phyloP scores from a whole-genome alignment of 2,113 vertebrate species.

The Silurus glanis region DNA sequence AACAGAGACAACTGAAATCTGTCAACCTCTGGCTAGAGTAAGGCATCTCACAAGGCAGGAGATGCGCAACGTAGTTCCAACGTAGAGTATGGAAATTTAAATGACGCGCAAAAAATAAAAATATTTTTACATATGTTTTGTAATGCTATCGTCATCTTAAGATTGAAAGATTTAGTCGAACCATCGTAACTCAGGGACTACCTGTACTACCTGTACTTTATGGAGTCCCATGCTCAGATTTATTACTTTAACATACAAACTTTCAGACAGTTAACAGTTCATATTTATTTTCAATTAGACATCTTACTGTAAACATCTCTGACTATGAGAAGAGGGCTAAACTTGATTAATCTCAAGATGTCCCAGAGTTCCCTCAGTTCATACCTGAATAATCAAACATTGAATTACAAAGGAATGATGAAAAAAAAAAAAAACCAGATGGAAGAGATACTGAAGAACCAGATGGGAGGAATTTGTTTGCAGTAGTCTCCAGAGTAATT shows the following conservation, averaged over 20 bases:
- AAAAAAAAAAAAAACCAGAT: not conserved
- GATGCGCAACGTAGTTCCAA: too few species aligned
- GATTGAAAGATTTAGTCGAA: too few species aligned
- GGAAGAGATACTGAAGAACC: not conserved
- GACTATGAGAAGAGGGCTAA: not conserved
- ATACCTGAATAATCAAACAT: not conserved
- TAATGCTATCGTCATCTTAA: too few species aligned
- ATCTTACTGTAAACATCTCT: not conserved
- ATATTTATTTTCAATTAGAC: not conserved
- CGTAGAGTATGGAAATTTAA: too few species aligned
- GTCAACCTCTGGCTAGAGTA: too few species aligned
- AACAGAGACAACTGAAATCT: too few species aligned
- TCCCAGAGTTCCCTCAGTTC: not conserved
- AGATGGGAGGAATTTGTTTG: not conserved
- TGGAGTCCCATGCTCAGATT: not conserved
- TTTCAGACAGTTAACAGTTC: not conserved
- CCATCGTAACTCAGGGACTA: too few species aligned
- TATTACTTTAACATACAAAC: not conserved
- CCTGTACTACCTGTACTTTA: too few species aligned
- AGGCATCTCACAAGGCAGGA: too few species aligned
- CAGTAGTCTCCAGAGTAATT: not conserved
- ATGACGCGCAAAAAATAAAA: too few species aligned
- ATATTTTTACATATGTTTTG: too few species aligned
- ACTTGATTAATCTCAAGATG: not conserved
- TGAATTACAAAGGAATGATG: not conserved